phyloP scores from a whole-genome alignment of 2,888 invertebrate species.

The Pollenia angustigena region DNA sequence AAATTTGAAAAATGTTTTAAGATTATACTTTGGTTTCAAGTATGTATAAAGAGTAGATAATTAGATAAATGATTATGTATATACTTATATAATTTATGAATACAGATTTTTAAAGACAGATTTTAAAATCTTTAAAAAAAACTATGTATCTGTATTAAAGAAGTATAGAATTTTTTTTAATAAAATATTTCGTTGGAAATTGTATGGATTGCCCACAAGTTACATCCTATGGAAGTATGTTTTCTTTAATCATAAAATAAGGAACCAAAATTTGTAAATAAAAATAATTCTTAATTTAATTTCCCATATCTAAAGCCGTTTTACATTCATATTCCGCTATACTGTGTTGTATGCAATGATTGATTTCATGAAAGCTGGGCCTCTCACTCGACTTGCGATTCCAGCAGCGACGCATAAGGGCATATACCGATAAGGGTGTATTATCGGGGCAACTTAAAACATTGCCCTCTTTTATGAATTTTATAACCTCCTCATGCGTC shows the following conservation, averaged over 20 bases:
- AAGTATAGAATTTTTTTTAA: conserved; percentile 23
- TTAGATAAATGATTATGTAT: conserved; percentile 60
- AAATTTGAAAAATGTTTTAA: background rate
- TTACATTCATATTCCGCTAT: conserved; percentile 83
- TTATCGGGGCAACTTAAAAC: conserved; percentile 95
- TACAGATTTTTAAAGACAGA: conserved; percentile 33
- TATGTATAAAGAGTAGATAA: conserved; percentile 32
- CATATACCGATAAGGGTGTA: conserved; percentile 93
- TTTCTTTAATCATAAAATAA: conserved; percentile 43
- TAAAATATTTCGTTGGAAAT: conserved; percentile 66
- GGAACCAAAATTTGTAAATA: conserved; percentile 60
- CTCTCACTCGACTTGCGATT: conserved; percentile 92
- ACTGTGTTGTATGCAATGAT: conserved; percentile 91
- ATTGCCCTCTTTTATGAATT: conserved; percentile 96
- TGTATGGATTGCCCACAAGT: conserved; percentile 40
- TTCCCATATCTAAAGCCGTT: conserved; percentile 78
- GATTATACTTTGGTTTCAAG: background rate
- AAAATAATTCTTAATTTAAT: conserved; percentile 40
- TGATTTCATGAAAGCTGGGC: conserved; percentile 93
- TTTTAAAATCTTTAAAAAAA: conserved; percentile 13
- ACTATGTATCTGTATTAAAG: background rate
- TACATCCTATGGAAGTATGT: conserved; percentile 57
- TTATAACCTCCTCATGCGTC: conserved; percentile 98
- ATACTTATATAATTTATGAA: background rate
- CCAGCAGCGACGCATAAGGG: conserved; percentile 97